Evolutionary conservation across 2,888 invertebrate genomes (phyloP).

Genomic region (Mimas tiliae): DNA sequence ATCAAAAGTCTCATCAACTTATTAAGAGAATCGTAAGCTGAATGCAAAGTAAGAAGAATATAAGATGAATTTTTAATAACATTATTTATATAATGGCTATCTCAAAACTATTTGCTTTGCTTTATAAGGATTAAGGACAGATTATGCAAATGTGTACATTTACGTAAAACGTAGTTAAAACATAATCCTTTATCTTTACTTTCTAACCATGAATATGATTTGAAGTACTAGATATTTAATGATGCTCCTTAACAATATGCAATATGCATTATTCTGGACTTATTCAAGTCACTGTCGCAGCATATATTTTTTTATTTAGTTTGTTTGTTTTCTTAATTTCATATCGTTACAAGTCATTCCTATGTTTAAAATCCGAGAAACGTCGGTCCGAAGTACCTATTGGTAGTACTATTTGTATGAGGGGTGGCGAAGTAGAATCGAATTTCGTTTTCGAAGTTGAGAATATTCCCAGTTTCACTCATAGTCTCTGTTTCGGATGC

Average conservation of each 20-base stretch:
- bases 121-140: not conserved
- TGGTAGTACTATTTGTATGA: too few species aligned
- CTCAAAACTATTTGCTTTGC: not conserved
- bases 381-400: too few species aligned
- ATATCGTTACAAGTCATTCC: too few species aligned
- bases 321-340: too few species aligned
- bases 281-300: not conserved
- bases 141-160: not conserved
- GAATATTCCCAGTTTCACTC: too few species aligned
- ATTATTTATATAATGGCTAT: not conserved
- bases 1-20: constrained; percentile 30
- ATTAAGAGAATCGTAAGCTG: constrained; percentile 25
- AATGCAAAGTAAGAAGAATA: constrained; percentile 19
- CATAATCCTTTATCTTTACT: not conserved
- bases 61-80: not conserved
- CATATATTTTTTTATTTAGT: not conserved
- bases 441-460: too few species aligned
- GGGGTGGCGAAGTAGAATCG: too few species aligned
- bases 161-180: not conserved
- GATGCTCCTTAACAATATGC: not conserved
- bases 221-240: not conserved
- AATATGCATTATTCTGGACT: not conserved
- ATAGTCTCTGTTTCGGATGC: too few species aligned
- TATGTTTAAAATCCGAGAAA: too few species aligned
- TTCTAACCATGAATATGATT: not conserved